Conservation (phyloP, 1,140 invertebrate genomes). For the Brachionus asplanchnoidis region DNA sequence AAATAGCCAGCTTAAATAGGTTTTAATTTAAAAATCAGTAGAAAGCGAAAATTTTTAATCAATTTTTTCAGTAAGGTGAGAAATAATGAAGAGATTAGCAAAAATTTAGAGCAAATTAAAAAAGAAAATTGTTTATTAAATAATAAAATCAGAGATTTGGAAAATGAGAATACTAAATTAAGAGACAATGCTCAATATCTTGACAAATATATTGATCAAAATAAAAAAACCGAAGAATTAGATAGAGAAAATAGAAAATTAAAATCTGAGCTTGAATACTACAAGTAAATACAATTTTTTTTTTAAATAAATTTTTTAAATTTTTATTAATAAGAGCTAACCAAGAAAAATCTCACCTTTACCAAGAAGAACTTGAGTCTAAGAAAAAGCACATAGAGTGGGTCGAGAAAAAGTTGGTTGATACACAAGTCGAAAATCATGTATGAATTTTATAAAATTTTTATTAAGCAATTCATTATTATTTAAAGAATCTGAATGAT, state of each 20-base stretch:
- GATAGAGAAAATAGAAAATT: slow-evolving; percentile 35
- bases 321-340: neutral
- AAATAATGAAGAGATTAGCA: neutral
- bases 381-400: slow-evolving; percentile 13
- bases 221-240: neutral
- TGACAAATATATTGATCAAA: neutral
- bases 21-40: neutral
- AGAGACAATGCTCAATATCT: neutral
- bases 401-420: neutral
- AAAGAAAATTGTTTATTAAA: slow-evolving; percentile 27
- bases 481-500: neutral
- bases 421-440: slow-evolving; percentile 15
- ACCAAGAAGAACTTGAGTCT: slow-evolving; percentile 1
- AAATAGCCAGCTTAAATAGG: neutral
- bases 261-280: slow-evolving; percentile 11
- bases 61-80: neutral
- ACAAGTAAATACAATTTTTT: neutral
- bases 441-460: neutral
- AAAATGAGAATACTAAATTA: neutral
- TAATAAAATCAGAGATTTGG: slow-evolving; percentile 3
- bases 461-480: neutral
- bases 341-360: slow-evolving; percentile 32
- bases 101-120: neutral
- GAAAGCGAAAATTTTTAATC: neutral
- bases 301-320: neutral